These are phyloP conservation scores for human (Homo sapiens) DNA, from an alignment of 2,113 vertebrate species.

Conservation along the genomic window GRCh38 chr2:147034501-147035000, in stretches of 20 bases:
- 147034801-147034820: background rate
- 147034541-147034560: background rate
- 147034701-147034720: background rate
- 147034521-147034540: conserved; percentile 29
- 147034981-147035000: background rate
- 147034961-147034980: background rate
- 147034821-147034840: conserved; percentile 42
- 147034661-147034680: conserved; percentile 47
- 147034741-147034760: conserved; percentile 31
- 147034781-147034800: background rate
- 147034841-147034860: conserved; percentile 23
- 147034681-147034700: conserved; percentile 33
- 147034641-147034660: conserved; percentile 46
- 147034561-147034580: conserved; percentile 41
- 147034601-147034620: conserved; percentile 21
- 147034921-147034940: background rate
- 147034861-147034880: background rate
- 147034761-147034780: background rate
- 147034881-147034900: background rate
- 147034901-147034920: background rate
- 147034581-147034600: conserved; percentile 31
- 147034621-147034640: background rate
- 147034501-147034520: background rate
- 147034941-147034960: background rate
- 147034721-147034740: background rate